Percentiles rank a stretch among this genome's conserved stretches.
These are phyloP conservation scores for Accipiter cooperii DNA, from an alignment of 2,113 vertebrate genomes.

Conservation along the genomic window DNA sequence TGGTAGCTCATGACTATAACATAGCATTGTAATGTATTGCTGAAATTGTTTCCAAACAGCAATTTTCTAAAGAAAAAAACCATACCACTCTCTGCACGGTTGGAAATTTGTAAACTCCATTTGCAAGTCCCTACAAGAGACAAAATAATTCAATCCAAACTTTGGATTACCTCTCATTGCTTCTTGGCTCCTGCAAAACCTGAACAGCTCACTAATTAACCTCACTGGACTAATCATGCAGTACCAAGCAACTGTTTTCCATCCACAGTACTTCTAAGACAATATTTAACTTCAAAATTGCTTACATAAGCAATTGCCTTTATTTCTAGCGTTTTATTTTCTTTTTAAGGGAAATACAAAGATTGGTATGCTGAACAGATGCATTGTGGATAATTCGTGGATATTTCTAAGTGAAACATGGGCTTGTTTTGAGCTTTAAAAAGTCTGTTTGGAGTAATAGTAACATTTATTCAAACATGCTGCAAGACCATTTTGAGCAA, in stretches of 20 bases:
- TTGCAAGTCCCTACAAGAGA: constrained; percentile 7
- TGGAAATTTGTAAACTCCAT: constrained; percentile 9
- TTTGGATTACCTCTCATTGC: constrained; percentile 16
- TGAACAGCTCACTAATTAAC: neutral
- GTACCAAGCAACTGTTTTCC: constrained; percentile 26
- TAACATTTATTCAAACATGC: neutral
- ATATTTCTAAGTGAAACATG: neutral
- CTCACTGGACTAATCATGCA: neutral
- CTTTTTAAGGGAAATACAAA: neutral
- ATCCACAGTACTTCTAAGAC: neutral
- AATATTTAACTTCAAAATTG: constrained; percentile 1
- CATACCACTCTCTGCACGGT: neutral
- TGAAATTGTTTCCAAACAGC: neutral
- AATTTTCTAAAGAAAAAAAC: neutral
- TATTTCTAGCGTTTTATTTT: constrained; percentile 9
- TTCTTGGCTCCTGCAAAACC: constrained; percentile 9
- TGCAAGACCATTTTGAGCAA: neutral
- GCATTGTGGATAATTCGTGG: neutral
- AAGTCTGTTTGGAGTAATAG: neutral
- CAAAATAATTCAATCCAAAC: constrained; percentile 2
- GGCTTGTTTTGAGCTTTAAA: neutral
- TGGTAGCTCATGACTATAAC: neutral
- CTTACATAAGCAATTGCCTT: neutral
- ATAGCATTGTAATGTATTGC: neutral
- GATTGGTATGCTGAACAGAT: neutral